These are phyloP conservation scores for Gavialis gangeticus DNA, from an alignment of 2,113 vertebrate genomes.

Conservation along the genomic window DNA sequence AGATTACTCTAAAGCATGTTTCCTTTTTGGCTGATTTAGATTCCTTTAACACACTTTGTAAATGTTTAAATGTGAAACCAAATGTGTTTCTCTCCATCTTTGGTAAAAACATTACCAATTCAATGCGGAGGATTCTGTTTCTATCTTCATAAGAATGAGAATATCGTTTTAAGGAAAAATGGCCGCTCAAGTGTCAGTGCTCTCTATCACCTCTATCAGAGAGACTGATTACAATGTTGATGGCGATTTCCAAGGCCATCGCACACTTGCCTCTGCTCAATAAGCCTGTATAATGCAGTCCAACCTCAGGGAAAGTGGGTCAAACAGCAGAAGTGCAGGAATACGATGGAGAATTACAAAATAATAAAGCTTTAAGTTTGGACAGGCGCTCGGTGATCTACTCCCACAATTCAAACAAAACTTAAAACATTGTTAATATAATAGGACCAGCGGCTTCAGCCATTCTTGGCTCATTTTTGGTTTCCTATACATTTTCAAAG, in stretches of 20 bases:
- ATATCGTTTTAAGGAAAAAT: neutral
- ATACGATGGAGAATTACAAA: slow-evolving; percentile 45
- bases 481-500: neutral
- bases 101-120: slow-evolving; percentile 36
- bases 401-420: neutral
- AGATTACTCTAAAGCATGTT: slow-evolving; percentile 22
- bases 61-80: slow-evolving; percentile 36
- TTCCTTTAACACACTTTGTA: slow-evolving; percentile 17
- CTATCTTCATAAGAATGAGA: slow-evolving; percentile 35
- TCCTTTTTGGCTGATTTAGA: slow-evolving; percentile 17
- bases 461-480: neutral
- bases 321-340: slow-evolving; percentile 26
- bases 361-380: slow-evolving; percentile 30
- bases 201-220: slow-evolving; percentile 55
- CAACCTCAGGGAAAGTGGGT: slow-evolving; percentile 67
- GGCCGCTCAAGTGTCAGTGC: neutral
- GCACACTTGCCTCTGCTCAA: slow-evolving; percentile 37
- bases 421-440: neutral
- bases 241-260: slow-evolving; percentile 59
- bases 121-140: neutral
- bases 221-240: slow-evolving; percentile 57
- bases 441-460: too few species aligned
- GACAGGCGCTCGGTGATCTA: slow-evolving; percentile 1
- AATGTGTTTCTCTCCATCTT: slow-evolving; percentile 21
- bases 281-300: slow-evolving; percentile 52